Evolutionary conservation across 2,113 vertebrate species (phyloP), one percentile per base, ranked within the genome.

Genomic region (Phodopus roborovskii): DNA sequence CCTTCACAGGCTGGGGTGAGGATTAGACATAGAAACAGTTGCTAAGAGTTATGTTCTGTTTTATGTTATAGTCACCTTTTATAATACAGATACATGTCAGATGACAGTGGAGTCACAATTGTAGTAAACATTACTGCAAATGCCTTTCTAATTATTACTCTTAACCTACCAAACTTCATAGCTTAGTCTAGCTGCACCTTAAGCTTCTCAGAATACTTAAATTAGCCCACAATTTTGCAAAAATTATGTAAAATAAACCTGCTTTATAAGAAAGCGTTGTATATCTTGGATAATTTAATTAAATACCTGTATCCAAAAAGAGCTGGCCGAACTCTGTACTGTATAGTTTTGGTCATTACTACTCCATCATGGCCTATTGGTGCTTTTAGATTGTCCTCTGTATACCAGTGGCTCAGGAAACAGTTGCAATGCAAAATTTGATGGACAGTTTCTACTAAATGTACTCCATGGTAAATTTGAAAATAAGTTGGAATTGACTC

Each of bases 211-310:
- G 39, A 60, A 60, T 45, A 84, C 7, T 83, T 74, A 33, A 26
- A 42, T 74, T 74, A 66, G 11, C 36, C 66, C 82, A 26, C 4
- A 90, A 0, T 90, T 62, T 56, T 50, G 26, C 26, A 75, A 64
- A 86, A 83, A 36, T 77, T 60, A 94, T 50, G 3, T 83, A 83
- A 73, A 36, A 74, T 12, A 64, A 89, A n/a, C 36, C 13, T 64
- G 19, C 33, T 94, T 56, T 64, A 16, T 90, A 42, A 94, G 81
- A 66, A 60, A 88, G n/a, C 66, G 9, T 90, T 94, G 56, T 48
- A 7, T 30, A 15, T 83, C 36, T 60, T 30, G n/a, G n/a, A 19
- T 66, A 53, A 64, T 60, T 84, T 75, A 79, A 64, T 53, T 64
- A 36, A 75, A 53, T 85, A 39, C 45, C 30, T 85, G 16, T 68